A percentile compares a stretch with the other conserved stretches of the same genome.
Conservation (phyloP, 2,113 vertebrate species). For the Poecilia latipinna region DNA sequence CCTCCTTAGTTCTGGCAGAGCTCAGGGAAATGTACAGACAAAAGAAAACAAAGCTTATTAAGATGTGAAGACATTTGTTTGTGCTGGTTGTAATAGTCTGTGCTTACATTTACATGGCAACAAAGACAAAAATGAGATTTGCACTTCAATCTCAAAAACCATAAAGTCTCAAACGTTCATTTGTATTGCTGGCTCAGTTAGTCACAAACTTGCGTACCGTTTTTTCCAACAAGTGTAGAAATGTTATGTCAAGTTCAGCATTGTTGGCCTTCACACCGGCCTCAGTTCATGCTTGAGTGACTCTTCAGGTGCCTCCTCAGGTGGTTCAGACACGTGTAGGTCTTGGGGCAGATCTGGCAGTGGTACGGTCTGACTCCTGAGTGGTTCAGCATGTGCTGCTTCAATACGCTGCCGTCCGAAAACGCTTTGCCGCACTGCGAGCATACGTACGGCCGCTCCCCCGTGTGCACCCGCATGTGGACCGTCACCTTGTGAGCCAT, state of each 20-base stretch:
- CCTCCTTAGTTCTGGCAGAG: neutral
- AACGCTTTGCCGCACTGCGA: slow-evolving; percentile 77
- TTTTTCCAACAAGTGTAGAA: neutral
- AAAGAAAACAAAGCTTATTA: neutral
- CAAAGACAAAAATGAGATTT: neutral
- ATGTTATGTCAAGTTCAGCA: neutral
- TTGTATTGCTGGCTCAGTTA: slow-evolving; percentile 31
- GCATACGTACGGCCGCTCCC: slow-evolving; percentile 74
- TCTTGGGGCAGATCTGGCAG: slow-evolving; percentile 78
- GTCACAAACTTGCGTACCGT: neutral
- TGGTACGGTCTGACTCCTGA: slow-evolving; percentile 77
- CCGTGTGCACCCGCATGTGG: slow-evolving; percentile 78
- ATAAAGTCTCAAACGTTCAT: neutral
- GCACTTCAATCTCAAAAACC: neutral
- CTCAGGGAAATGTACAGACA: neutral
- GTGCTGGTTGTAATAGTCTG: slow-evolving; percentile 18
- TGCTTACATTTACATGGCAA: slow-evolving; percentile 13
- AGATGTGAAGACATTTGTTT: neutral
- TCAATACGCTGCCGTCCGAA: slow-evolving; percentile 75
- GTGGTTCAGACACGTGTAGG: slow-evolving; percentile 79
- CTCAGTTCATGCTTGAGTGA: slow-evolving; percentile 70
- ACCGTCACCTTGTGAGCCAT: slow-evolving; percentile 76
- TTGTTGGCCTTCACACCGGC: neutral
- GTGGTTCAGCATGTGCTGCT: slow-evolving; percentile 79
- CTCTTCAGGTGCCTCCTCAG: slow-evolving; percentile 78